Conservation (phyloP, 2,888 invertebrate genomes). For the Xestia xanthographa region DNA sequence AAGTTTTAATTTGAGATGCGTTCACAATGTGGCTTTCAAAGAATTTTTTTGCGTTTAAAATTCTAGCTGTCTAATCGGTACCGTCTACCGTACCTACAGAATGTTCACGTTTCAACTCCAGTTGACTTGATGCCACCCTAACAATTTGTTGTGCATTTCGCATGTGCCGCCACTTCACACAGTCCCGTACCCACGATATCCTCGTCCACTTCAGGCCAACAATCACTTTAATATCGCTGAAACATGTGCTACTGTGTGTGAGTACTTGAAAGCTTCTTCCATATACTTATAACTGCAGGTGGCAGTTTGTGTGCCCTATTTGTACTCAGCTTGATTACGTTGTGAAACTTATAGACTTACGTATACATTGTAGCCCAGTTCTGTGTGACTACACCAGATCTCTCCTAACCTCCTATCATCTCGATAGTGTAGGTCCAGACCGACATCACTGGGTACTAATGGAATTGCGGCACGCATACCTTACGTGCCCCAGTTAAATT, state of each 20-base stretch:
- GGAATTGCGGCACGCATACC: conserved; percentile 67
- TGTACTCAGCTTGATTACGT: not conserved
- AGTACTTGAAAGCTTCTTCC: conserved; percentile 2
- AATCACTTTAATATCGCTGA: conserved; percentile 17
- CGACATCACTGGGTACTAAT: conserved; percentile 56
- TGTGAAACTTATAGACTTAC: not conserved
- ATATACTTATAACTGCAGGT: not conserved
- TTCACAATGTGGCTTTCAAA: not conserved
- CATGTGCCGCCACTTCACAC: conserved; percentile 20
- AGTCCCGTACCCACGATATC: not conserved
- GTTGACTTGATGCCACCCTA: not conserved
- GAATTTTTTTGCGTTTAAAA: not conserved
- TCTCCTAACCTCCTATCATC: conserved; percentile 33
- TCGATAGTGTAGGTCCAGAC: conserved; percentile 50
- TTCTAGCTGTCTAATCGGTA: not conserved
- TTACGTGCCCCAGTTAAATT: conserved; percentile 56
- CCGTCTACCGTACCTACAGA: not conserved
- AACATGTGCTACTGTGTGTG: not conserved
- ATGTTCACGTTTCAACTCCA: not conserved
- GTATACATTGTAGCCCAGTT: conserved; percentile 6
- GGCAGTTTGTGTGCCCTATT: not conserved
- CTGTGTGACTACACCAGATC: conserved; percentile 4
- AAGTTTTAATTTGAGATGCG: conserved; percentile 14
- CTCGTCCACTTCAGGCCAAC: not conserved
- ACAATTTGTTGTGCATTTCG: conserved; percentile 6